Base-by-base conservation (phyloP, 2,888 invertebrate species). In the Drosophila merina region DNA sequence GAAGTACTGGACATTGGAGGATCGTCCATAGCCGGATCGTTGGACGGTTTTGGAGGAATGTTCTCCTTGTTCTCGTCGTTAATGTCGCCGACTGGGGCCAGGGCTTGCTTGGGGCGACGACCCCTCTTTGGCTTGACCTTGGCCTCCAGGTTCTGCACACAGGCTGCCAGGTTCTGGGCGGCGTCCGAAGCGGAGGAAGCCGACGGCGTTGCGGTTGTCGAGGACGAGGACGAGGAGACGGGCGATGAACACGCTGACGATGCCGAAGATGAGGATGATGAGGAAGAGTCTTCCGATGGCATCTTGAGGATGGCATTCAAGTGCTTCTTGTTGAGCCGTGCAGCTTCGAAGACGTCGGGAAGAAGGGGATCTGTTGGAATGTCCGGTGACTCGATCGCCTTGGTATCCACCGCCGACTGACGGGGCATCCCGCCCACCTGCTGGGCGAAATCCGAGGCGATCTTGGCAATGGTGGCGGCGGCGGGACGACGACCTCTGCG, bases 401-500 rank as follows among this genome's bases (percentile, higher is more conserved):
- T 20, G 20, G 20, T 20, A 20, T 20, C 20, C 20, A 28, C 28
- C 5, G 28, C 28, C 28, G 28, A 6, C 0, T 28, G 6, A 28
- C 6, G 4, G 28, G 9, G 44, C 20, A 31, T 1, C 0, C 50
- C 69, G 8, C 71, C 69, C 7, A 71, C 49, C 25, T 69, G 60
- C 1, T 3, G 7, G 4, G 69, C 71, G 9, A 71, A 70, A 0
- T 69, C 42, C 1, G 52, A 42, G 3, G 20, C 52, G 1, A 33
- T 14, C 33, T 20, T 69, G 42, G 72, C 60, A 25, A 54, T 7
- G 4, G 52, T 31, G 10, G 14, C 5, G 2, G 60, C 12, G 1
- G 28, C 14, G 0, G 69, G 69, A 12, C 25, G 51, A 38, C 71
- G 69, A 25, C 69, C 69, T 8, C 69, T 51, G 3, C 52, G 36